Evolutionary conservation across 2,797 vertebrate species (phyloP), one percentile per base, ranked within the genome.

Genomic region (Bufotes viridis): DNA sequence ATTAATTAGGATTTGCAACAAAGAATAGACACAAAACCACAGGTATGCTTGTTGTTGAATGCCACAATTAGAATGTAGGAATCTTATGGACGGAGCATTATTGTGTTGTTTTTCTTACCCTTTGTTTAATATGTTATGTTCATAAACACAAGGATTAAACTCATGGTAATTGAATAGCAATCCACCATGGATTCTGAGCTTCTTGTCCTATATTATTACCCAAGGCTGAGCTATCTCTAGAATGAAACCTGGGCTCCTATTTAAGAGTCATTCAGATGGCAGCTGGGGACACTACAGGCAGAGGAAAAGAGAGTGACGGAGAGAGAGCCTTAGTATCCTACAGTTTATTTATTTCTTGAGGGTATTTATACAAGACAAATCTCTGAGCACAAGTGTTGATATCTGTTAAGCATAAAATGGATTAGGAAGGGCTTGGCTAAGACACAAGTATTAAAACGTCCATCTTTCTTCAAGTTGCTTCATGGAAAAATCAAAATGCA

Each of bases 321-420:
- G 67, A 55, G 29, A 81, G 91, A 87, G 92, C 92, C 92, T 81
- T 88, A 93, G 91, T 91, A 92, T 91, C 85, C 91, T 92, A 91
- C 91, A 91, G 90, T 93, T 92, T 92, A 91, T 93, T 92, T 94
- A 91, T 93, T 93, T 94, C 93, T 93, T 92, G 90, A 91, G 90
- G 91, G 90, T 93, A 93, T 94, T 93, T 93, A 92, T 92, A 90
- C 85, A 93, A 91, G 92, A 90, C 91, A 92, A 90, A 92, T 92
- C 93, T 92, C 91, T 29, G 91, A 92, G 92, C 88, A 92, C 91
- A 92, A 93, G 91, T 92, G 92, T 90, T 90, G 90, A 91, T 91
- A 90, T 91, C 88, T 90, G 67, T 20, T 53, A 67, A 91, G 90
- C 85, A 92, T 89, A 90, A 91, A 90, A 92, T 18, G 26, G 58